phyloP scores from a whole-genome alignment of 2,888 invertebrate genomes.

The Metallyticus violacea region DNA sequence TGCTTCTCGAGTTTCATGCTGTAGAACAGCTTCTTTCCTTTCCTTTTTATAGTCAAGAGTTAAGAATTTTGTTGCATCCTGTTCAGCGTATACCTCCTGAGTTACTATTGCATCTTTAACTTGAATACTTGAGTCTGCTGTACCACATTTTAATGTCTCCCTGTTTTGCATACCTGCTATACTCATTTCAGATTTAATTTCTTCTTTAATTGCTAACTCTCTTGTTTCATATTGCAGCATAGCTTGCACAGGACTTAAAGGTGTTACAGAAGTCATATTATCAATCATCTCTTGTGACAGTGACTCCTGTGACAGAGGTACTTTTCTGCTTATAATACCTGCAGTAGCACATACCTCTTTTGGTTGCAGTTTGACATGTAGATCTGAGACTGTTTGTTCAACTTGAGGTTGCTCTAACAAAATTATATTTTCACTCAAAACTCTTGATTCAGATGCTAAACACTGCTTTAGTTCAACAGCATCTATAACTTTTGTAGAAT shows the following conservation, averaged over 20 bases:
- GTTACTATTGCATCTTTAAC: conserved; percentile 19
- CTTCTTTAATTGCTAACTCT: conserved; percentile 22
- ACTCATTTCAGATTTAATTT: conserved; percentile 8
- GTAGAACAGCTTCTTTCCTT: neutral
- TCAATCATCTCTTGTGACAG: conserved; percentile 2
- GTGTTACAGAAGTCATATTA: neutral
- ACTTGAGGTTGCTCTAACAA: conserved; percentile 2
- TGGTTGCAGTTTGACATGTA: neutral
- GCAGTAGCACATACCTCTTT: conserved; percentile 1
- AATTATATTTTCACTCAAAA: neutral
- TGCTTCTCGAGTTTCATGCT: conserved; percentile 3
- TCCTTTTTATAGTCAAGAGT: neutral
- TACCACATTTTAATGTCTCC: neutral
- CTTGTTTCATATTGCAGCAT: neutral
- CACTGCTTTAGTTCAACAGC: neutral
- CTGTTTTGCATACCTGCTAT: neutral
- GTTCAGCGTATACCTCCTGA: conserved; percentile 7
- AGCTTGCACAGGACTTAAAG: conserved; percentile 6
- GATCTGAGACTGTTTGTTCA: conserved; percentile 18
- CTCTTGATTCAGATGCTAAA: neutral
- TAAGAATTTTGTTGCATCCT: neutral
- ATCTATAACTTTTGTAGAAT: neutral
- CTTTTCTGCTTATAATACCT: conserved; percentile 10
- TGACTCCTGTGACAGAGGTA: conserved; percentile 23
- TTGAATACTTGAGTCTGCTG: conserved; percentile 11